Conservation (phyloP, 1,140 invertebrate genomes). For the Lycorma delicatula region DNA sequence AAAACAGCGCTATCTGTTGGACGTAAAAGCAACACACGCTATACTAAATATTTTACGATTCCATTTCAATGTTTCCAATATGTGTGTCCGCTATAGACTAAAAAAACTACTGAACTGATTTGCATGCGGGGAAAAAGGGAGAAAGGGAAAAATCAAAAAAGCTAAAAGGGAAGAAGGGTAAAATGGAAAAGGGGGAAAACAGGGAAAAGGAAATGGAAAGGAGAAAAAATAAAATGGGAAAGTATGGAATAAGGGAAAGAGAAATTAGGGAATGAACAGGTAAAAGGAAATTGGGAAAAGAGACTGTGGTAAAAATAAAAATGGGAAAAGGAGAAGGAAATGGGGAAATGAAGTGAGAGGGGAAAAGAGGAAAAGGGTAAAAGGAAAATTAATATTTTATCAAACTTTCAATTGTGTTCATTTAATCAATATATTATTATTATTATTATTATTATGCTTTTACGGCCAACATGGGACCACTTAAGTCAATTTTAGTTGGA, state of each 20-base stretch:
- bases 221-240: neutral
- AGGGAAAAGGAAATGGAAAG: neutral
- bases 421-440: too few relatives aligned
- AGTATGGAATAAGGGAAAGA: neutral
- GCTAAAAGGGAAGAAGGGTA: neutral
- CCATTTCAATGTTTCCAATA: too few relatives aligned
- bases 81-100: too few relatives aligned
- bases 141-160: neutral
- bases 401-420: too few relatives aligned
- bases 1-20: too few relatives aligned
- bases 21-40: too few relatives aligned
- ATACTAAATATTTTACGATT: too few relatives aligned
- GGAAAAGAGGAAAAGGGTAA: conserved; percentile 14
- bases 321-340: neutral
- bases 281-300: neutral
- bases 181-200: neutral
- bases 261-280: neutral
- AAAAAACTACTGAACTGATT: too few relatives aligned
- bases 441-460: too few relatives aligned
- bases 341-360: neutral
- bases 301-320: neutral
- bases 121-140: neutral
- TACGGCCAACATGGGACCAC: too few relatives aligned
- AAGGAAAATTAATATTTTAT: too few relatives aligned
- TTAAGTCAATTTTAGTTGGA: too few relatives aligned